Conservation (phyloP, 2,797 vertebrate species). For the Sebastes taczanowskii region DNA sequence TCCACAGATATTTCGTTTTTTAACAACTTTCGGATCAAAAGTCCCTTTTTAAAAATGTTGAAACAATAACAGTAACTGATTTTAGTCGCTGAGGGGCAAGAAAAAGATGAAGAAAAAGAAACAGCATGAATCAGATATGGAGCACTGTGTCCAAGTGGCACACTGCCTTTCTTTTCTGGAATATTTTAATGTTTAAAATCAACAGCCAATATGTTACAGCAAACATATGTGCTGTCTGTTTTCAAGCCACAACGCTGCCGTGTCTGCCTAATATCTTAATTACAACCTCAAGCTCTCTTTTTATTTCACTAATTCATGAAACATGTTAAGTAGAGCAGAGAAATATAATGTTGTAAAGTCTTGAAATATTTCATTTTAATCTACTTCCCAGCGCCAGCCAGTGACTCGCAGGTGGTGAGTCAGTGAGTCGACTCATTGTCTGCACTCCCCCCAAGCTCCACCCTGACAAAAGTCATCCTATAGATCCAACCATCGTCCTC, state of each 20-base stretch:
- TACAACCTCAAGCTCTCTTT: background rate
- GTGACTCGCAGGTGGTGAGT: conserved; percentile 2
- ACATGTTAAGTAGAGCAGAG: background rate
- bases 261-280: background rate
- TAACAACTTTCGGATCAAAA: background rate
- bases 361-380: background rate
- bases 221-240: background rate
- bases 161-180: conserved; percentile 16
- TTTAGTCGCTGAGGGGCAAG: background rate
- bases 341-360: background rate
- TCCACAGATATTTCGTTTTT: background rate
- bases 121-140: background rate
- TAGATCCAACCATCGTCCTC: background rate
- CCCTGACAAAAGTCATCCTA: background rate
- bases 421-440: conserved; percentile 5
- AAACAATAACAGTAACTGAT: background rate
- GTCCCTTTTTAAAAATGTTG: background rate
- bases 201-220: background rate
- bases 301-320: background rate
- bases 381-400: background rate
- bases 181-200: background rate
- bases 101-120: background rate
- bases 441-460: background rate
- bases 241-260: background rate
- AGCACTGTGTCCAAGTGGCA: background rate